Conservation (phyloP, 2,797 vertebrate species). For the Enteromius viviparus region DNA sequence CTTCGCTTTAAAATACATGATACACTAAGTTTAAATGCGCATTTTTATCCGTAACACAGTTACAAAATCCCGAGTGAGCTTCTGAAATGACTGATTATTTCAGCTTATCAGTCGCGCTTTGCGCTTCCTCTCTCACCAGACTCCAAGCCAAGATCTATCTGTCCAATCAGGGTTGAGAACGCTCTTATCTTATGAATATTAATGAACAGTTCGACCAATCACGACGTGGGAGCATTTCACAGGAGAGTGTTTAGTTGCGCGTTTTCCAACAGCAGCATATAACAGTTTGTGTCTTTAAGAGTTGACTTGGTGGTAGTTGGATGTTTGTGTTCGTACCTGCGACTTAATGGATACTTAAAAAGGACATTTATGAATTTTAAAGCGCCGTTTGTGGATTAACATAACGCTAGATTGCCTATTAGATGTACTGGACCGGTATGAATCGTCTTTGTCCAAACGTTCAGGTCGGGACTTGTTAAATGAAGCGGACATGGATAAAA, state of each 20-base stretch:
- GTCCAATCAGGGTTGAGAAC: constrained; percentile 64
- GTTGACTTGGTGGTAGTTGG: constrained; percentile 33
- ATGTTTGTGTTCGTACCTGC: constrained; percentile 8
- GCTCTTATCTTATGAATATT: constrained; percentile 65
- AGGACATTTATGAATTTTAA: constrained; percentile 19
- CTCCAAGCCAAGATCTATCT: background rate
- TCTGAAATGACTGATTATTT: constrained; percentile 1
- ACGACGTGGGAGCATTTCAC: constrained; percentile 37
- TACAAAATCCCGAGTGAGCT: background rate
- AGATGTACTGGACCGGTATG: constrained; percentile 47
- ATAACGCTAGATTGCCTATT: background rate
- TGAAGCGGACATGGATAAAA: constrained; percentile 83
- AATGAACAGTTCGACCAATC: constrained; percentile 64
- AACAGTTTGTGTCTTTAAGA: constrained; percentile 50
- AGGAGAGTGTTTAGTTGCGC: constrained; percentile 24
- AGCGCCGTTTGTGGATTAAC: constrained; percentile 47
- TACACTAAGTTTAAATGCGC: background rate
- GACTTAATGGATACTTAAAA: constrained; percentile 43
- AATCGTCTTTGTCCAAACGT: constrained; percentile 28
- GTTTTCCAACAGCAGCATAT: constrained; percentile 42
- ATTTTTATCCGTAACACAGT: background rate
- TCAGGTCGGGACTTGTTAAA: constrained; percentile 59
- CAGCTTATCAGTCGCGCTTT: background rate
- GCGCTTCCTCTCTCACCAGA: constrained; percentile 1
- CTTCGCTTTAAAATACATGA: background rate